A percentile compares a stretch with the other conserved stretches of the same genome.
Conservation (phyloP, 2,888 invertebrate species). For the Melieria omissa region DNA sequence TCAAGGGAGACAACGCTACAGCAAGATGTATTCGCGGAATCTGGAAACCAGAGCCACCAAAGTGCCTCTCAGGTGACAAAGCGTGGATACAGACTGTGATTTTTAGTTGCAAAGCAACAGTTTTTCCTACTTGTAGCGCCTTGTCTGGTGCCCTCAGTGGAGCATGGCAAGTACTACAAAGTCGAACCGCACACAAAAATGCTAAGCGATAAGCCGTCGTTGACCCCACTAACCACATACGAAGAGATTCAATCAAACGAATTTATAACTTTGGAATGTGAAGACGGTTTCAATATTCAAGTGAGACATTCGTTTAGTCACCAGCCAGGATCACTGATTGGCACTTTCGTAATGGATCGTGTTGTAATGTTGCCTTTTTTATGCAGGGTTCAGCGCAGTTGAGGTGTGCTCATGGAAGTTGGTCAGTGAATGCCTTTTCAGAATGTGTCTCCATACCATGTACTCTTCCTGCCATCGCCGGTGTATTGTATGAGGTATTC, state of each 20-base stretch:
- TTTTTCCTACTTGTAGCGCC: constrained; percentile 69
- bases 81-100: background rate
- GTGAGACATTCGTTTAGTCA: constrained; percentile 41
- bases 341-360: background rate
- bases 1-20: constrained; percentile 77
- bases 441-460: constrained; percentile 77
- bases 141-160: constrained; percentile 76
- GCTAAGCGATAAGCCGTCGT: constrained; percentile 58
- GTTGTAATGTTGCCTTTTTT: background rate
- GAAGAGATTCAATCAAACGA: constrained; percentile 75
- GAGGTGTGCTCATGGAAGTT: constrained; percentile 83
- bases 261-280: constrained; percentile 80
- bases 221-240: constrained; percentile 62
- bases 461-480: constrained; percentile 60
- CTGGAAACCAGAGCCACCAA: constrained; percentile 86
- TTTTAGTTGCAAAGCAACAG: constrained; percentile 16
- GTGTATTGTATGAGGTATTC: constrained; percentile 62
- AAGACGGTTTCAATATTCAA: constrained; percentile 72
- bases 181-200: constrained; percentile 60
- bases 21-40: constrained; percentile 84
- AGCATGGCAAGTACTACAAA: constrained; percentile 75
- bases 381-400: constrained; percentile 77
- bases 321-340: no score
- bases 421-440: constrained; percentile 81
- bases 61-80: constrained; percentile 79